phyloP scores from a whole-genome alignment of 2,113 vertebrate genomes.

The Phylloscopus trochilus region DNA sequence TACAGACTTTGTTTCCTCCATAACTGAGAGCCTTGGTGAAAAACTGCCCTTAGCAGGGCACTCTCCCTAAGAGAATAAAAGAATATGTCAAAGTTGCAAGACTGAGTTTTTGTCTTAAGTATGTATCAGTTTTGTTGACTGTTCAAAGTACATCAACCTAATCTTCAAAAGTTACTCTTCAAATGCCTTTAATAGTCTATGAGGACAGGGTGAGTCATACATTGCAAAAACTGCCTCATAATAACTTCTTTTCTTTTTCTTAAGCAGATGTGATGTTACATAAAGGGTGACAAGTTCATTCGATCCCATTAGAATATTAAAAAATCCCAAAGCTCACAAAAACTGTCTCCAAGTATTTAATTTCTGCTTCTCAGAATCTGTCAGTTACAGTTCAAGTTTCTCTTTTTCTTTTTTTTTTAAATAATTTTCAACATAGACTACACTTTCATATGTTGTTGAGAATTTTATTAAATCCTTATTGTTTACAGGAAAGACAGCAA shows the following conservation, averaged over 20 bases:
- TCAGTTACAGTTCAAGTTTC: not conserved
- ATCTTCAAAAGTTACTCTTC: not conserved
- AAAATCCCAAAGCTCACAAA: not conserved
- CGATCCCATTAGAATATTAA: not conserved
- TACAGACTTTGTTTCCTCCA: not conserved
- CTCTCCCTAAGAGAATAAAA: not conserved
- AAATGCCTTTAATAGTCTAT: not conserved
- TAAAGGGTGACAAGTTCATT: not conserved
- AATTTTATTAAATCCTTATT: not conserved
- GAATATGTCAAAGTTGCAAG: slow-evolving; percentile 1
- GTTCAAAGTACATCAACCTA: not conserved
- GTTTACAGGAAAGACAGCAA: not conserved
- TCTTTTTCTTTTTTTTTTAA: not conserved
- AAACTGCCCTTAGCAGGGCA: not conserved
- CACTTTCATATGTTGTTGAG: not conserved
- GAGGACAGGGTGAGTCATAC: not conserved
- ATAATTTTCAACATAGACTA: not conserved
- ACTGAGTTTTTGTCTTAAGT: not conserved
- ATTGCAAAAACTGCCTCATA: not conserved
- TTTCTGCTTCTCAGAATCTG: not conserved
- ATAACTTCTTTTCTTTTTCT: not conserved
- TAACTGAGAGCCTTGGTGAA: not conserved
- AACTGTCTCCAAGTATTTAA: not conserved
- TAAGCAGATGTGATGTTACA: not conserved
- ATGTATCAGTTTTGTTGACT: not conserved